Base-by-base conservation (phyloP, 1,140 invertebrate species). In the Ephestia elutella region DNA sequence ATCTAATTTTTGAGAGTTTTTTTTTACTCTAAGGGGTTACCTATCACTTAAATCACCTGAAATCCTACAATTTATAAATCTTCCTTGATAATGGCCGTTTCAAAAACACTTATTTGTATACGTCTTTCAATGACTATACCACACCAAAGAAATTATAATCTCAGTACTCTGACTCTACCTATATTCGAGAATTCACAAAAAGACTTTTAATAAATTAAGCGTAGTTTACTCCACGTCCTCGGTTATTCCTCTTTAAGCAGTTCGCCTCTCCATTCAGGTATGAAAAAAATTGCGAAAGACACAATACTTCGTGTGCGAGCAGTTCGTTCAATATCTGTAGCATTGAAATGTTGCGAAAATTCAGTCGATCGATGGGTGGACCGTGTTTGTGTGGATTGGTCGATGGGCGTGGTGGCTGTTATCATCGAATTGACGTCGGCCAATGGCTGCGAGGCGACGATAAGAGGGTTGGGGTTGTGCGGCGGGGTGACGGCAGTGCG, bases 351-450 rank as follows among this genome's bases (percentile, higher is more conserved):
- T 59, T 66, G 63, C 59, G 70, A 75, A 82, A 83, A 82, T 83
- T 83, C 73, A 70, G 85, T 85, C 82, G 82, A 86, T 84, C 76
- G 72, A 70, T 85, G 82, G 82, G 83, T 80, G 83, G 71, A 70
- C 58, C 70, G 57, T 63, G 62, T 59, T 19, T 10, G 59, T 62
- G 65, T 62, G 73, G 73, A 84, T 86, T 87, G 83, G 85, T 73
- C 63, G 71, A 63, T 70, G 80, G 85, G 85, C 81, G 82, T 84
- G 82, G 70, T 76, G 66, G 58, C 60, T 73, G 78, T 88, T 85
- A 86, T 86, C 82, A 82, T 63, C 59, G 70, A 63, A 77, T 67
- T 69, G 74, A 59, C 73, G 72, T 62, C 70, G 67, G 65, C 81
- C 84, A 89, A 88, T 89, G 71, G 84, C 62, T 63, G 59, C 8